phyloP scores from a whole-genome alignment of 2,888 invertebrate species.

The Cataglyphis cursor region DNA sequence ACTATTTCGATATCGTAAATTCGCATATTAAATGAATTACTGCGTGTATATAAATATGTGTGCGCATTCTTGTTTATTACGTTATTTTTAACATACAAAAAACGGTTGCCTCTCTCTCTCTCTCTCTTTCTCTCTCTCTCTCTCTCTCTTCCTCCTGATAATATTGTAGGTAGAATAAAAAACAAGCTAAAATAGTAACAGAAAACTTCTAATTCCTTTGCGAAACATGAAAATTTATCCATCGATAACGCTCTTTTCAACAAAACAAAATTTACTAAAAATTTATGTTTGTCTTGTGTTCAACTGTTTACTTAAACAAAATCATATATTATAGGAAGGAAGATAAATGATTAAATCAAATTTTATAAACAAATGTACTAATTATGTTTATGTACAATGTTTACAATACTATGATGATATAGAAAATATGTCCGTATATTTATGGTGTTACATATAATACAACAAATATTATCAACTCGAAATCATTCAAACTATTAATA shows the following conservation, averaged over 20 bases:
- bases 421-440: slow-evolving; percentile 70
- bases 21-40: background rate
- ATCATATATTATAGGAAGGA: slow-evolving; percentile 5
- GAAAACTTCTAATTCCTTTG: background rate
- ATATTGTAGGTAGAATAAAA: background rate
- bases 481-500: slow-evolving; percentile 65
- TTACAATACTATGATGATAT: slow-evolving; percentile 76
- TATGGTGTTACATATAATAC: slow-evolving; percentile 72
- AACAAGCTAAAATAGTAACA: background rate
- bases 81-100: background rate
- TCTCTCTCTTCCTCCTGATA: background rate
- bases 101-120: background rate
- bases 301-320: background rate
- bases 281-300: background rate
- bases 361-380: slow-evolving; percentile 77
- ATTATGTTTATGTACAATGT: slow-evolving; percentile 82
- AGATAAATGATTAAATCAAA: slow-evolving; percentile 22
- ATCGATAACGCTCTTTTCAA: background rate
- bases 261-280: background rate
- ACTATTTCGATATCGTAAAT: background rate
- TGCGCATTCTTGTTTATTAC: background rate
- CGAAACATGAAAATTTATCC: background rate
- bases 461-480: slow-evolving; percentile 66
- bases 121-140: background rate
- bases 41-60: too few relatives aligned